A percentile compares a stretch with the other conserved stretches of the same genome.
These are phyloP conservation scores for Temnopleurus reevesii DNA, from an alignment of 53 echinoderm and acorn worm genomes.

Conservation along the genomic window DNA sequence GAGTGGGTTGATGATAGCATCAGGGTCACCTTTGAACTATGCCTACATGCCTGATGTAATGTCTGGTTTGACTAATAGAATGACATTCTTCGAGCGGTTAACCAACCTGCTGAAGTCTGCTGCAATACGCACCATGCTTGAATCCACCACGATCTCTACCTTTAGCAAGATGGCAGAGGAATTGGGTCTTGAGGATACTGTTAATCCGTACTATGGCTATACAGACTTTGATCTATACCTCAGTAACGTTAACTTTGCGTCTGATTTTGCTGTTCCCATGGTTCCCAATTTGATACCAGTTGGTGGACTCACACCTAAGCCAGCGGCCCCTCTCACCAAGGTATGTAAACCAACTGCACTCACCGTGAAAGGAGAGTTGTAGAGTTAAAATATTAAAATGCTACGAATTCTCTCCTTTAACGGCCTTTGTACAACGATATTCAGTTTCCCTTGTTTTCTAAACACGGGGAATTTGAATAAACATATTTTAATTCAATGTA, in stretches of 20 bases:
- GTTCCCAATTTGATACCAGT: conserved; percentile 62
- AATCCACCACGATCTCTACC: conserved; percentile 21
- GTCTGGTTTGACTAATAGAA: conserved; percentile 59
- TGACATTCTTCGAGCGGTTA: conserved; percentile 61
- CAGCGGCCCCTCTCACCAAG: conserved; percentile 11
- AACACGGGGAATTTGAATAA: no score
- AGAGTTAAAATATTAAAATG: no score
- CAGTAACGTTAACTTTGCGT: conserved; percentile 58
- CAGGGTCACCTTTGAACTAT: conserved; percentile 61
- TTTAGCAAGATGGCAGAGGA: conserved; percentile 54
- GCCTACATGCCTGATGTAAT: conserved; percentile 62
- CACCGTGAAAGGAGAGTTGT: no score
- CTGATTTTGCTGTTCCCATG: conserved; percentile 62
- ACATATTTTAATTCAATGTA: no score
- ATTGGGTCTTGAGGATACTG: conserved; percentile 40
- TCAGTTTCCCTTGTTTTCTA: no score
- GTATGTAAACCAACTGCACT: neutral
- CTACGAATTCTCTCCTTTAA: no score
- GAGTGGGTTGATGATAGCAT: conserved; percentile 53
- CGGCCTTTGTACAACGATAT: no score
- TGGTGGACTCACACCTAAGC: conserved; percentile 64
- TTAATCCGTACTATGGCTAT: conserved; percentile 38
- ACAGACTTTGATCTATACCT: conserved; percentile 63
- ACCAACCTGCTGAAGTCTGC: conserved; percentile 45
- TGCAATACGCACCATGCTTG: neutral